These are phyloP conservation scores for Brachycybe producta DNA, from an alignment of 2,888 invertebrate species.

Conservation along the genomic window DNA sequence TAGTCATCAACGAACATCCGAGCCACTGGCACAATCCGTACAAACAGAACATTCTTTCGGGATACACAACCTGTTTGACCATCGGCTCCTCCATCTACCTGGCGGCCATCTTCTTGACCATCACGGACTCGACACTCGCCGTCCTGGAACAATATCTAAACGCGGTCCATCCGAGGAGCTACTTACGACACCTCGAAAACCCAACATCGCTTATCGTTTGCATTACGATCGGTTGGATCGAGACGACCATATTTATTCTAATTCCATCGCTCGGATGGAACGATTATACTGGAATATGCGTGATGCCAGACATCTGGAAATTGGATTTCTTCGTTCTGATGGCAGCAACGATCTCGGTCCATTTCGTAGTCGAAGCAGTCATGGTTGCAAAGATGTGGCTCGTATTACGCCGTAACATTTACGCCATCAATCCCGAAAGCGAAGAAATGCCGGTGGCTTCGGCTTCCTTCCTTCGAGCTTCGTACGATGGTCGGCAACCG, in stretches of 20 bases:
- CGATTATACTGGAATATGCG: constrained; percentile 16
- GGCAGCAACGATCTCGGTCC: constrained; percentile 9
- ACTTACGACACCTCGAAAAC: constrained; percentile 12
- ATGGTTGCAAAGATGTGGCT: constrained; percentile 19
- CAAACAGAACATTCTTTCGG: constrained; percentile 15
- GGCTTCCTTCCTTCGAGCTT: background rate
- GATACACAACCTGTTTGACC: constrained; percentile 17
- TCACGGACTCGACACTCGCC: constrained; percentile 19
- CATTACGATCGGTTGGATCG: constrained; percentile 27
- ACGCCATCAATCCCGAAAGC: constrained; percentile 18
- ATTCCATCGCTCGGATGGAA: constrained; percentile 21
- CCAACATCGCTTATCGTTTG: constrained; percentile 37
- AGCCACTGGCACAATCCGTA: constrained; percentile 10
- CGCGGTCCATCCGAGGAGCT: constrained; percentile 14
- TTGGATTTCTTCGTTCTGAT: constrained; percentile 16
- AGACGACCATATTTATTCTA: constrained; percentile 17
- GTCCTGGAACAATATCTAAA: constrained; percentile 20
- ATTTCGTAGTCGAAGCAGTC: constrained; percentile 11
- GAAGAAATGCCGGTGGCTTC: constrained; percentile 18
- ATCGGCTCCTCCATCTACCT: constrained; percentile 19
- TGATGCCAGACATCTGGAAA: constrained; percentile 19
- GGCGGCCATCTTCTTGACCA: constrained; percentile 19
- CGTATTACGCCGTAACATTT: constrained; percentile 15
- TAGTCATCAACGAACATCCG: constrained; percentile 17
- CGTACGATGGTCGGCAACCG: background rate